Base-by-base conservation (phyloP, 2,113 vertebrate genomes). In the Phocoena phocoena region DNA sequence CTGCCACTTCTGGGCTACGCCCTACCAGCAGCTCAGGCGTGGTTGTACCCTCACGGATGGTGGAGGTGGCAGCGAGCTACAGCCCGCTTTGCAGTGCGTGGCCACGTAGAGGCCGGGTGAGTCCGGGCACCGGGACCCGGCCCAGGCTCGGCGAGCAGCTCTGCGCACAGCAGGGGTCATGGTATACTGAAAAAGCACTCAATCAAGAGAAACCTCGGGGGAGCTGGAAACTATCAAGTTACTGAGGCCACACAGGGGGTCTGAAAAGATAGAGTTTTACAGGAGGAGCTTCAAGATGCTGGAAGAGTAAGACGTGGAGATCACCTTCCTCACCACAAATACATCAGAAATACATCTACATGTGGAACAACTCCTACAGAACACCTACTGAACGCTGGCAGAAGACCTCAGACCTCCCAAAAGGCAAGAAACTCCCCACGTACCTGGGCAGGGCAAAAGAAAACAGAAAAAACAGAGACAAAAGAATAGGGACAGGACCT, bases 181-280 rank as follows among this genome's bases (percentile, higher is more conserved):
- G 53, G n/a, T 92, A 67, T 76, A 80, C 33, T 97, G 65, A 95
- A 90, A 93, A 96, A 71, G 74, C 31, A 80, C 17, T 90, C 26
- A 18, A 76, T 31, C 0, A 95, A 89, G 81, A 76, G 79, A 83
- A 90, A 81, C 86, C 62, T 91, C 74, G 23, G 71, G 62, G 44
- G 53, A 95, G 63, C 70, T 85, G 81, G 2, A 5, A 73, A 93
- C 6, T 80, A 33, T 33, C 0, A 0, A 77, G 41, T 17, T 8
- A 67, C 63, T 87, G 0, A 13, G 62, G 36, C 10, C 83, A 33
- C 10, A 25, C 1, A 21, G 76, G 0, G 0, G 0, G 0, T 0
- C 38, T 63, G 81, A 80, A 92, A 44, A 60, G 21, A 53, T 14
- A 36, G 14, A 84, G 67, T 47, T 47, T 47, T 47, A 47, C 11